Evolutionary conservation across 2,797 vertebrate genomes (phyloP).

Genomic region (Mormyrops boulengeri): DNA sequence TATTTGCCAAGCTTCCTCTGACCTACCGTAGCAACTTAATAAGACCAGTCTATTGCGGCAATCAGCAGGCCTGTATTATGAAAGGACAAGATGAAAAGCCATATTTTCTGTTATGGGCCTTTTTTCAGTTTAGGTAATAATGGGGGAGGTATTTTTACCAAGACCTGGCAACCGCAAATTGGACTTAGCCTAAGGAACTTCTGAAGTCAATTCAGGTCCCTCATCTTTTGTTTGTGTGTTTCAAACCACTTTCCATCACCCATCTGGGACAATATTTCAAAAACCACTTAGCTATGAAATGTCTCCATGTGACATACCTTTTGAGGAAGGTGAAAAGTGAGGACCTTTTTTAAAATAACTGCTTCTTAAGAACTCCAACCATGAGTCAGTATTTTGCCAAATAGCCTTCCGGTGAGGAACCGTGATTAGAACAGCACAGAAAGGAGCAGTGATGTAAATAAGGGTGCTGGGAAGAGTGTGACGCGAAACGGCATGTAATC

Average conservation of each 20-base stretch:
- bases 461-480: not conserved
- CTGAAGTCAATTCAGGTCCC: not conserved
- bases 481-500: not conserved
- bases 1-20: not conserved
- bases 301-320: not conserved
- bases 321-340: not conserved
- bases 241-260: not conserved
- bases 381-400: not conserved
- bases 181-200: not conserved
- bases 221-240: not conserved
- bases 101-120: not conserved
- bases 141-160: not conserved
- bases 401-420: not conserved
- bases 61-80: not conserved
- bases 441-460: not conserved
- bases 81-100: not conserved
- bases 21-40: not conserved
- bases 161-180: not conserved
- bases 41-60: not conserved
- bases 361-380: not conserved
- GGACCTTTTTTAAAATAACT: not conserved
- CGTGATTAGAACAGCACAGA: not conserved
- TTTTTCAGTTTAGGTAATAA: not conserved
- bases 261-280: not conserved
- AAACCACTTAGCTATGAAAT: not conserved